Conservation (phyloP, 2,113 vertebrate genomes). For the Centrocercus urophasianus region DNA sequence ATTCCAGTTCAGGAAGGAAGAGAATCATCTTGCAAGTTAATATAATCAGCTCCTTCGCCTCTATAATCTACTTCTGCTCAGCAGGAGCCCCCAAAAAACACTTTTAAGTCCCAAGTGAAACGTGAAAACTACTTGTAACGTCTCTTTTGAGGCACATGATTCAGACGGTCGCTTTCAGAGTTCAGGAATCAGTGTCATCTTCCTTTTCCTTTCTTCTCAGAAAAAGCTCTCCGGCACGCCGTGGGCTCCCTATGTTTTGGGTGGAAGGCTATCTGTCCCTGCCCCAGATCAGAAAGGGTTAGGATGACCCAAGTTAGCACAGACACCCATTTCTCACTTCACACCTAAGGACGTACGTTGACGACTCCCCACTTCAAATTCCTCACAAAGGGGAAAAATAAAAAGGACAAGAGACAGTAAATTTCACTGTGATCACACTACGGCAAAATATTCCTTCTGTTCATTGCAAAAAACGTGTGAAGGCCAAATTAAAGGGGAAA, state of each 20-base stretch:
- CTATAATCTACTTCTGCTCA: slow-evolving; percentile 57
- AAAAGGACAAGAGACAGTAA: slow-evolving; percentile 80
- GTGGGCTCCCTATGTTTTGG: background rate
- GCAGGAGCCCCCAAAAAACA: slow-evolving; percentile 50
- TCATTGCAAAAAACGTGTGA: slow-evolving; percentile 83
- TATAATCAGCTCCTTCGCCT: slow-evolving; percentile 67
- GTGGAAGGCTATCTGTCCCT: slow-evolving; percentile 60
- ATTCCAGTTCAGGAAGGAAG: slow-evolving; percentile 72
- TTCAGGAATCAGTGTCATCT: background rate
- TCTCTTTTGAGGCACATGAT: slow-evolving; percentile 74
- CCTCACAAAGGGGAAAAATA: slow-evolving; percentile 61
- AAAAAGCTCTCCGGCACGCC: background rate
- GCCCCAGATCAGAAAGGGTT: slow-evolving; percentile 63
- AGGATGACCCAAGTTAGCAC: slow-evolving; percentile 73
- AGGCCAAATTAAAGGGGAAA: slow-evolving; percentile 83
- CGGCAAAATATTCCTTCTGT: slow-evolving; percentile 81
- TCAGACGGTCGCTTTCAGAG: slow-evolving; percentile 14
- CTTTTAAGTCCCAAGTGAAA: slow-evolving; percentile 66
- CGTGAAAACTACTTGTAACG: slow-evolving; percentile 58
- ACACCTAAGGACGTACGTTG: slow-evolving; percentile 59
- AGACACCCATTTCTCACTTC: slow-evolving; percentile 72
- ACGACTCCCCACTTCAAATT: slow-evolving; percentile 56
- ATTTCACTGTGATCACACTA: slow-evolving; percentile 85
- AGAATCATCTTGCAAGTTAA: slow-evolving; percentile 68
- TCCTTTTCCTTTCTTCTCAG: background rate